Conservation (phyloP, 2,888 invertebrate species). For the Glyphotaelius pellucidus region DNA sequence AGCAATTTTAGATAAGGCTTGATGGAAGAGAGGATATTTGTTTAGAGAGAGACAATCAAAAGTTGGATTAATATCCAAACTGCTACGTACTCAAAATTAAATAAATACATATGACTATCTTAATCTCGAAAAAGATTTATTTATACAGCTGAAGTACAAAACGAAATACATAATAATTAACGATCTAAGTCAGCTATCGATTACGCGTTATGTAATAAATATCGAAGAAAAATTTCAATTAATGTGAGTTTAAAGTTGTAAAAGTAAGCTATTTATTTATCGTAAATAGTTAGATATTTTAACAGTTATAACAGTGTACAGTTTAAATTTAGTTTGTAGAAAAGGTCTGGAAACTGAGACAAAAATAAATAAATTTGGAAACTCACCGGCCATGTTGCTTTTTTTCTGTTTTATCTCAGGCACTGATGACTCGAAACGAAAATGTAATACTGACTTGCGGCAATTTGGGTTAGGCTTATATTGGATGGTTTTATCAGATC, state of each 20-base stretch:
- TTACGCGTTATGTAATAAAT: not conserved
- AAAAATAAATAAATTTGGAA: not conserved
- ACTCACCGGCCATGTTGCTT: conserved; percentile 48
- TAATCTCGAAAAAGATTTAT: not conserved
- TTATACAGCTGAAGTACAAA: not conserved
- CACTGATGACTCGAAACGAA: conserved; percentile 25
- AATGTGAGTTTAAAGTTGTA: not conserved
- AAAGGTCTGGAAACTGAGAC: not conserved
- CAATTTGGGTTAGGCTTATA: not conserved
- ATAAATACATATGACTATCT: not conserved
- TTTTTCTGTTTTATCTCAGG: conserved; percentile 25
- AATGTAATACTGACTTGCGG: not conserved
- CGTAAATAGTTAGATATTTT: too few relatives aligned
- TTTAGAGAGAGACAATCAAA: too few relatives aligned
- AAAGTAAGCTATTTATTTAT: too few relatives aligned
- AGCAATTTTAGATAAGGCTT: too few relatives aligned
- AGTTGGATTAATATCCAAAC: not conserved
- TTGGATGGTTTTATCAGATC: conserved; percentile 30
- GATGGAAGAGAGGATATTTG: too few relatives aligned
- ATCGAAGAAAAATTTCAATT: not conserved
- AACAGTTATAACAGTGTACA: too few relatives aligned
- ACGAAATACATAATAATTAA: not conserved
- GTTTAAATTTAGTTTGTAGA: too few relatives aligned
- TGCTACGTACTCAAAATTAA: not conserved
- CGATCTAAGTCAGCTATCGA: not conserved